These are phyloP conservation scores for Lepidochrysops patricia DNA, from an alignment of 2,888 invertebrate genomes.

Conservation along the genomic window DNA sequence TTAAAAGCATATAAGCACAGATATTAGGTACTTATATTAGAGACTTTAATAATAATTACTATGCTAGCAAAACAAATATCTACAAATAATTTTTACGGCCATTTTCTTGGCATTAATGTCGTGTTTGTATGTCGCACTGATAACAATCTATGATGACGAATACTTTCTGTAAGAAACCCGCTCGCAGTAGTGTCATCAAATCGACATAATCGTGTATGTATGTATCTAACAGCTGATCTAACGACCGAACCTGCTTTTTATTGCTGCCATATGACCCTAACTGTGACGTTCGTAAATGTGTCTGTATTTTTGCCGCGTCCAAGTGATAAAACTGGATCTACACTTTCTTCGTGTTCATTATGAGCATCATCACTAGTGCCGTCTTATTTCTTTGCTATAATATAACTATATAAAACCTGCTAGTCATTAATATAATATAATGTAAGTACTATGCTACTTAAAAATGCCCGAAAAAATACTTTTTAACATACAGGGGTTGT, in stretches of 20 bases:
- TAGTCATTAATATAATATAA: no score
- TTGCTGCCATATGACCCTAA: constrained; percentile 5
- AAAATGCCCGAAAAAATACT: no score
- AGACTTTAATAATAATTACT: no score
- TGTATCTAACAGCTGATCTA: constrained; percentile 11
- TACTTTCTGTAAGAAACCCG: not conserved
- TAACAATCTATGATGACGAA: not conserved
- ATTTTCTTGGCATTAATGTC: not conserved
- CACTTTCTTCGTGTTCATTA: not conserved
- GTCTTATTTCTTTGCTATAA: no score
- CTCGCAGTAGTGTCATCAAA: not conserved
- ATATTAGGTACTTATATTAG: no score
- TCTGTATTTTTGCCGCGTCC: not conserved
- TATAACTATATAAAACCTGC: no score
- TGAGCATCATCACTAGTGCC: not conserved
- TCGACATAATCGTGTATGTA: constrained; percentile 1
- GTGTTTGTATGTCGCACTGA: not conserved
- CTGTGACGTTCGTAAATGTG: constrained; percentile 4
- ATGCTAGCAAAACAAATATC: no score
- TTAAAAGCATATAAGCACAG: no score
- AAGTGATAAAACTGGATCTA: constrained; percentile 9
- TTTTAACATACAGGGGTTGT: no score
- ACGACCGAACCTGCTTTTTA: constrained; percentile 9
- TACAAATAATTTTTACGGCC: not conserved
- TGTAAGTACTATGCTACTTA: no score